Base-by-base conservation (phyloP, 2,113 vertebrate genomes). In the Centropus unirufus region DNA sequence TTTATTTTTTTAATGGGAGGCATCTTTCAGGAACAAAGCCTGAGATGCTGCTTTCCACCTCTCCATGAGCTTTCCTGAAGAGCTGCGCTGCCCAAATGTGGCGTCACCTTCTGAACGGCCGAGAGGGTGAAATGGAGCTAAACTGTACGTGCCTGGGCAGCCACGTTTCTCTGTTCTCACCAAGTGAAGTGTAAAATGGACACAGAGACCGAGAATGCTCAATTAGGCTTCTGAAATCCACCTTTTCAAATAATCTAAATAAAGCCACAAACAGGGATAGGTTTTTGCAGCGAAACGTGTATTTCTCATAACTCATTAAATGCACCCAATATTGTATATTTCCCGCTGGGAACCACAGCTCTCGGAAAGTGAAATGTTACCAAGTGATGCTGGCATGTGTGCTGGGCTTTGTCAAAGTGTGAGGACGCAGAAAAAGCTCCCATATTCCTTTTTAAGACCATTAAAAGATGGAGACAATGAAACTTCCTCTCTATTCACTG, bases 201-300 rank as follows among this genome's bases (percentile, higher is more conserved):
- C 95, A 95, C 90, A 17, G 90, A 92, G 95, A 24, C 63, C 47
- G 47, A 74, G 76, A 91, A 95, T 59, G 90, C 95, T 90, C 95
- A 94, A 88, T 95, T 93, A 95, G 92, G 92, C 90, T 93, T 77
- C 83, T 92, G 95, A 96, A 95, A 94, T 90, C 91, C 91, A 91
- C 93, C 94, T 96, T 95, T 93, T 40, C 90, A 74, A 81, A 86
- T 6, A 16, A 2, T 47, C 92, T 67, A 36, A 69, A 77, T 12
- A 62, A 92, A 77, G 12, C 72, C 77, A 63, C 72, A 55, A 51
- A 47, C 40, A 58, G 14, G 81, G 77, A 30, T n/a, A 7, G 11
- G n/a, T 23, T 81, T 83, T 74, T 44, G 72, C 61, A 30, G 47
- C 4, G 34, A 51, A 90, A 61, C 0, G 1, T 15, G 3, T 3